Base-by-base conservation (phyloP, 1,140 invertebrate genomes). In the Drosophila erecta region DNA sequence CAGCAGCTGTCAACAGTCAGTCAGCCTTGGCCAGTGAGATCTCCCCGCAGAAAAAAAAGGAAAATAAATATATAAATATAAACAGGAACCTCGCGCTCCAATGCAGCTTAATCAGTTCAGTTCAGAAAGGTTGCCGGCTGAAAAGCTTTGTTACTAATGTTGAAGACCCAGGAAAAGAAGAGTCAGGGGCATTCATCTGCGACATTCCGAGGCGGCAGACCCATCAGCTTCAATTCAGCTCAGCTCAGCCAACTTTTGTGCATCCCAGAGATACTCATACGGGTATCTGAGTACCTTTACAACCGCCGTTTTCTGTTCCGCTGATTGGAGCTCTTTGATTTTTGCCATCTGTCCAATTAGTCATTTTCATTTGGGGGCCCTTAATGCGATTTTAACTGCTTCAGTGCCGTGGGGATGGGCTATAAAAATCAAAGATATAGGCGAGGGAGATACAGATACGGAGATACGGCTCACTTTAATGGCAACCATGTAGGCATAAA, bases 281-380 rank as follows among this genome's bases (percentile, higher is more conserved):
- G 17, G 20, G 37, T 35, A 59, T 75, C 49, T n/a, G 24, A 38
- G 24, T 59, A 22, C 37, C 40, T 55, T 50, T 69, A 72, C 71
- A 62, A 58, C 50, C 61, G 49, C 67, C 49, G 61, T 46, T 60
- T 54, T 47, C 38, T 43, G 47, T 65, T 51, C 66, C 54, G 46
- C 44, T 72, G 53, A 55, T 76, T 76, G 46, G 50, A 70, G 20
- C 65, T 47, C 65, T 70, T 86, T 87, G 66, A 86, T 74, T 74
- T 85, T 79, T 83, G 30, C 47, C 83, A 86, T 74, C 79, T 83
- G 84, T 87, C 83, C 83, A 87, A 87, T 87, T 87, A 87, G 83
- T 89, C 79, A 87, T 72, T 87, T 86, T 87, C 76, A 83, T 83
- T 71, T 57, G 41, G 71, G 3, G 66, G 62, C 64, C 70, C 73